Evolutionary conservation across 2,888 invertebrate genomes (phyloP), one percentile per base, ranked within the genome.

Genomic region (Phoenoteleia sp.): DNA sequence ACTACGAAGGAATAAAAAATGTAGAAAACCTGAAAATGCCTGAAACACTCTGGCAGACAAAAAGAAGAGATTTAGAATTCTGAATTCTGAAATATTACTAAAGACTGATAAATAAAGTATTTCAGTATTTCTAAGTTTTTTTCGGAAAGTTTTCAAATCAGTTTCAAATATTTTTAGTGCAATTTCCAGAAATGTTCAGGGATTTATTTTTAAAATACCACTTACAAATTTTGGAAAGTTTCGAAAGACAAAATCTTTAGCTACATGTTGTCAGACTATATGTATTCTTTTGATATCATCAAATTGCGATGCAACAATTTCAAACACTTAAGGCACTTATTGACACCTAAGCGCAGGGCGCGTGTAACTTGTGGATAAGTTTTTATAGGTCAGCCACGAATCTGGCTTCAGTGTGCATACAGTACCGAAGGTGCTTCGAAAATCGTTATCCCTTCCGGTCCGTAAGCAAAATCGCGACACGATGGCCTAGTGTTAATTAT

Each of bases 401-500:
- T 91, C 89, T 86, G 92, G 92, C 92, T 92, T 92, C 91, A 81
- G 84, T 90, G 87, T 91, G 87, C 89, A 82, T 83, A 89, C 86
- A 89, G 77, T 86, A 76, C 47, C 42, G 47, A 76, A 83, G 88
- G 92, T 91, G 93, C 92, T 93, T 93, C 92, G 89, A 92, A 93
- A 93, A 93, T 93, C 92, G 89, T 92, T 93, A 93, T 85, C 84
- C 64, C 87, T 87, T 87, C 82, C 86, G 79, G 80, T 76, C 64
- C 77, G 85, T 83, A 23, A 54, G 80, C 58, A 84, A 74, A 87
- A 85, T 84, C 84, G 77, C 72, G 79, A 81, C 69, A 64, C 66
- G 42, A 62, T 69, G 77, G 76, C 74, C 80, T 87, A 49, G 47
- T 52, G 76, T 80, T 87, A 85, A 87, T 87, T 87, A 77, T 56